These are phyloP conservation scores for Chiloscyllium punctatum DNA, from an alignment of 2,797 vertebrate species.

Conservation along the genomic window DNA sequence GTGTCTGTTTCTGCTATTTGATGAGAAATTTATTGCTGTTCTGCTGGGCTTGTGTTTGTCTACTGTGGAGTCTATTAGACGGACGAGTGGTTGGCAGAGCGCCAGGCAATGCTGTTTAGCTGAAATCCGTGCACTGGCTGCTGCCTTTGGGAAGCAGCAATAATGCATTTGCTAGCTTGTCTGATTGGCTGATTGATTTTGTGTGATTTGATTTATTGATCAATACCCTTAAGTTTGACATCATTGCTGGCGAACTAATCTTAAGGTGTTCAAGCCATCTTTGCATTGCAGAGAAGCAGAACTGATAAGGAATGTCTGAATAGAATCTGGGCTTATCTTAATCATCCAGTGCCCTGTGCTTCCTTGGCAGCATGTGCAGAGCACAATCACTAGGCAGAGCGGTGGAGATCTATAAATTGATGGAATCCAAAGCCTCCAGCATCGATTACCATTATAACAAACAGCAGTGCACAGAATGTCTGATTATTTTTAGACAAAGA, in stretches of 20 bases:
- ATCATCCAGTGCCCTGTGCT: slow-evolving; percentile 68
- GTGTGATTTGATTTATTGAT: slow-evolving; percentile 99
- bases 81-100: slow-evolving; percentile 61
- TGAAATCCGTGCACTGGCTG: slow-evolving; percentile 63
- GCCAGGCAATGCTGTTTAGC: slow-evolving; percentile 65
- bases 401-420: slow-evolving; percentile 99
- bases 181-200: slow-evolving; percentile 94
- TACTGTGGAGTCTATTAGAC: slow-evolving; percentile 69
- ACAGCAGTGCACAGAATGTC: slow-evolving; percentile 95
- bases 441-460: slow-evolving; percentile 99
- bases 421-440: slow-evolving; percentile 99
- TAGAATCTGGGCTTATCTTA: slow-evolving; percentile 87
- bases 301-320: slow-evolving; percentile 85
- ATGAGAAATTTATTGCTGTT: slow-evolving; percentile 77
- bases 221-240: slow-evolving; percentile 81
- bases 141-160: slow-evolving; percentile 72
- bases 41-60: slow-evolving; percentile 65
- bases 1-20: slow-evolving; percentile 69
- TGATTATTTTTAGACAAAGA: slow-evolving; percentile 99
- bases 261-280: slow-evolving; percentile 82
- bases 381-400: slow-evolving; percentile 93
- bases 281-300: slow-evolving; percentile 72
- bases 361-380: slow-evolving; percentile 43
- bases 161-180: slow-evolving; percentile 89
- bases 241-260: slow-evolving; percentile 88